A percentile compares a stretch with the other conserved stretches of the same genome.
phyloP scores from a whole-genome alignment of 2,888 invertebrate species.

The Heliconius ismenius region DNA sequence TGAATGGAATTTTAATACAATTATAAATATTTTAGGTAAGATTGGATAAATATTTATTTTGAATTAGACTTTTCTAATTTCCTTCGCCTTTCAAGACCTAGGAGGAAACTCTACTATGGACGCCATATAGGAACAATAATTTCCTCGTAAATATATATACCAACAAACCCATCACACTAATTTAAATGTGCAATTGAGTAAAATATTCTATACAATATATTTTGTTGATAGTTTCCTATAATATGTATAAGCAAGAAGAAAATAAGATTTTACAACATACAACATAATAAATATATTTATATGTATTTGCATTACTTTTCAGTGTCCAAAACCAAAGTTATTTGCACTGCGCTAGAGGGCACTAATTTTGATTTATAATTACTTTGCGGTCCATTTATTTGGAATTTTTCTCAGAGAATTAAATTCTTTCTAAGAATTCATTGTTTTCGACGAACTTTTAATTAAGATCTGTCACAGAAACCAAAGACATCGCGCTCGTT shows the following conservation, averaged over 20 bases:
- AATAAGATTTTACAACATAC: background rate
- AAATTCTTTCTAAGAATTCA: conserved; percentile 22
- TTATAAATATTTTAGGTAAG: background rate
- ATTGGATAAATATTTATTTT: no score
- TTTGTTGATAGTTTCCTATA: background rate
- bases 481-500: conserved; percentile 26
- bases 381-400: conserved; percentile 24
- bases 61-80: no score
- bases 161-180: no score
- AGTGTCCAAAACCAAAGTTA: no score
- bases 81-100: no score
- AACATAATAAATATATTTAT: background rate
- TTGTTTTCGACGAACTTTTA: conserved; percentile 31
- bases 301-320: no score
- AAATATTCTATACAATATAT: background rate
- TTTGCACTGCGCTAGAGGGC: background rate
- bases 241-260: background rate
- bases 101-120: no score
- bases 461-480: conserved; percentile 37
- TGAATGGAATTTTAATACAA: background rate
- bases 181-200: background rate
- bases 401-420: conserved; percentile 17
- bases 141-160: no score
- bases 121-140: no score
- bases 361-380: conserved; percentile 23